Base-by-base conservation (phyloP, 1,140 invertebrate species). In the Drosophila rufa region DNA sequence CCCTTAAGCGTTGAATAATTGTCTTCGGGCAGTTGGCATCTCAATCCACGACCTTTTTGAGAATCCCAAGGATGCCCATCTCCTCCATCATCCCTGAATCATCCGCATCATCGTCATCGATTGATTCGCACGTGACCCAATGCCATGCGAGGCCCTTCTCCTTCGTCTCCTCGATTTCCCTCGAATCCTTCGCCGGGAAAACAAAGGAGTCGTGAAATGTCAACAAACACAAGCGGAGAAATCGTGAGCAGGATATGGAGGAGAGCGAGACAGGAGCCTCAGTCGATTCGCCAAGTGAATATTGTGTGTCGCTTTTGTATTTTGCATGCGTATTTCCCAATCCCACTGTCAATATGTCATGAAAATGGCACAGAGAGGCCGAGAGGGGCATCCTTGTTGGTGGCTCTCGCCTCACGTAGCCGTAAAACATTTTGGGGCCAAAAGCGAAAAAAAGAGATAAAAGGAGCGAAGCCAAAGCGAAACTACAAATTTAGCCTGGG, bases 211-310 rank as follows among this genome's bases (percentile, higher is more conserved):
- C 53, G 42, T 22, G 51, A 59, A 71, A 79, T 57, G 76, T 77
- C 76, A 79, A 66, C 65, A 79, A 78, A 79, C 57, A 64, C 47
- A 30, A 70, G 51, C 57, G 33, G 36, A 42, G 42, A 61, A 45
- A 70, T 71, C 51, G 30, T 60, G 62, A 43, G 62, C 36, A 48
- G 40, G 66, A 74, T 45, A 15, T 38, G 36, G 62, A 57, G 48
- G 45, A 53, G 19, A 27, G 48, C 15, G 47, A 19, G 25, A 30
- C 15, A n/a, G 17, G 48, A 11, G 33, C 53, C 33, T 48, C 42
- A 68, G 76, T 80, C 76, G 48, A 80, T 75, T 79, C 76, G 71
- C 55, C 79, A 71, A 76, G 73, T 70, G 78, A 81, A 81, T 80
- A 81, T 81, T 75, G 76, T 70, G 68, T 79, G 64, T 65, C 68